Percentiles rank a stretch among this genome's conserved stretches.
Evolutionary conservation across 2,888 invertebrate genomes (phyloP).

Genomic region (Cryptocheilus praepositus): DNA sequence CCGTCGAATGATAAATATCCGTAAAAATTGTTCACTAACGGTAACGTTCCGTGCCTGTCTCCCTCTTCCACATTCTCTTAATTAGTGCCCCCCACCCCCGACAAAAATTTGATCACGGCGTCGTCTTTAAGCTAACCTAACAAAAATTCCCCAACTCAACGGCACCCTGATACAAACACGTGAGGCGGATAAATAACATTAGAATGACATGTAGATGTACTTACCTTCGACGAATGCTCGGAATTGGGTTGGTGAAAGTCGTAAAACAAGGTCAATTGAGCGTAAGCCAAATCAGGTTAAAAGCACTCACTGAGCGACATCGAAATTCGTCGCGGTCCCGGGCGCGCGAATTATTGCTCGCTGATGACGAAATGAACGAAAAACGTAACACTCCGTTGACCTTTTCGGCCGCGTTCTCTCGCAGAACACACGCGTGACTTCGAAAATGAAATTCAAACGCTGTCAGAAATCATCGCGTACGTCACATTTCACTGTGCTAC

Average conservation of each 20-base stretch:
- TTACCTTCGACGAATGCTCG: conserved; percentile 1
- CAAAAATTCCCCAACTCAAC: conserved; percentile 16
- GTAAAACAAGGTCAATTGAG: conserved; percentile 22
- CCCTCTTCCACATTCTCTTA: conserved; percentile 48
- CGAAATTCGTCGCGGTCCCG: conserved; percentile 8
- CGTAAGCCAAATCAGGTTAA: conserved; percentile 35
- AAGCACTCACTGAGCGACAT: conserved; percentile 22
- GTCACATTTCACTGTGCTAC: conserved; percentile 62
- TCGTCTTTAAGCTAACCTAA: conserved; percentile 52
- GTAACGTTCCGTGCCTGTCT: conserved; percentile 45
- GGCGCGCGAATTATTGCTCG: background rate
- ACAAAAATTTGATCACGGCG: conserved; percentile 49
- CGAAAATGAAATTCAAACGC: conserved; percentile 52
- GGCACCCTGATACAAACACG: conserved; percentile 3
- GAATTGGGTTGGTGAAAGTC: conserved; percentile 30
- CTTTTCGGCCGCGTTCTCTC: background rate
- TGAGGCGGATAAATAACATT: background rate
- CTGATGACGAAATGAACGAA: background rate
- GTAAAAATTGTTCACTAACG: conserved; percentile 40
- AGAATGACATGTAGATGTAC: background rate
- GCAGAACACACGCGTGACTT: conserved; percentile 21
- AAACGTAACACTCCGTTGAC: conserved; percentile 5
- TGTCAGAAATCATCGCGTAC: conserved; percentile 55
- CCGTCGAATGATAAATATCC: background rate
- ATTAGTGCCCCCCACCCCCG: conserved; percentile 62